phyloP scores from a whole-genome alignment of 2,888 invertebrate genomes.

The Scaptodrosophila latifasciaeformis region DNA sequence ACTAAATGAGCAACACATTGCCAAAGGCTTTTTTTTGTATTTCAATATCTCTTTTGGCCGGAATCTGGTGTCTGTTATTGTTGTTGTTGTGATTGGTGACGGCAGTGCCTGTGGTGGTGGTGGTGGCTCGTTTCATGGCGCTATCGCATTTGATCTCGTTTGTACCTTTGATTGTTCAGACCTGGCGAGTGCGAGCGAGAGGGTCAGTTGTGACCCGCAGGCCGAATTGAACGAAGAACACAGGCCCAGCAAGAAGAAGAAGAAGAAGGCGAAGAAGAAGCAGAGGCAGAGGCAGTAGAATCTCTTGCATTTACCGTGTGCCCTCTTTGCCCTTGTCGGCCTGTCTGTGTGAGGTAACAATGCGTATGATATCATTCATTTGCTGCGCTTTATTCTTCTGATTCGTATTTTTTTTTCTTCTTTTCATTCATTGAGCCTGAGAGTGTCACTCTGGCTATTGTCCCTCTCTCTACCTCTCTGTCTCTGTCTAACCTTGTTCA shows the following conservation, averaged over 20 bases:
- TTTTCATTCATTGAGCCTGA: conserved; percentile 58
- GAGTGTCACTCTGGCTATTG: conserved; percentile 45
- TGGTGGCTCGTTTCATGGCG: conserved; percentile 62
- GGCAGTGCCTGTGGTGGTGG: conserved; percentile 16
- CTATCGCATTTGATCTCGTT: conserved; percentile 73
- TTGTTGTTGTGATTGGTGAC: conserved; percentile 31
- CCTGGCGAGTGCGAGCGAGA: conserved; percentile 23
- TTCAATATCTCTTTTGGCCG: no score
- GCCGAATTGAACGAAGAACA: conserved; percentile 8
- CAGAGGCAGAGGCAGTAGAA: no score
- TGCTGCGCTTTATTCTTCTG: conserved; percentile 11
- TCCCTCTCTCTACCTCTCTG: conserved; percentile 1
- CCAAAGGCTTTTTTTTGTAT: no score
- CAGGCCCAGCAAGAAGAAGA: conserved; percentile 1
- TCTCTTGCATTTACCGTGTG: no score
- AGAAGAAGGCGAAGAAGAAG: no score
- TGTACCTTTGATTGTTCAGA: conserved; percentile 46
- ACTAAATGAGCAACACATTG: conserved; percentile 61
- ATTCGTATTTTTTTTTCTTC: no score
- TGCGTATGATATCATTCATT: conserved; percentile 65
- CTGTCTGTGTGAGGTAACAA: conserved; percentile 50
- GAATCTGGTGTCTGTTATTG: conserved; percentile 13
- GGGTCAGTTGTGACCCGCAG: conserved; percentile 45
- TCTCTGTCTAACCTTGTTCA: conserved; percentile 30
- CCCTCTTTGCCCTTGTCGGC: background rate